A percentile compares a stretch with the other conserved stretches of the same genome.
Evolutionary conservation across 2,113 vertebrate genomes (phyloP).

Genomic region (Thryonomys swinderianus): DNA sequence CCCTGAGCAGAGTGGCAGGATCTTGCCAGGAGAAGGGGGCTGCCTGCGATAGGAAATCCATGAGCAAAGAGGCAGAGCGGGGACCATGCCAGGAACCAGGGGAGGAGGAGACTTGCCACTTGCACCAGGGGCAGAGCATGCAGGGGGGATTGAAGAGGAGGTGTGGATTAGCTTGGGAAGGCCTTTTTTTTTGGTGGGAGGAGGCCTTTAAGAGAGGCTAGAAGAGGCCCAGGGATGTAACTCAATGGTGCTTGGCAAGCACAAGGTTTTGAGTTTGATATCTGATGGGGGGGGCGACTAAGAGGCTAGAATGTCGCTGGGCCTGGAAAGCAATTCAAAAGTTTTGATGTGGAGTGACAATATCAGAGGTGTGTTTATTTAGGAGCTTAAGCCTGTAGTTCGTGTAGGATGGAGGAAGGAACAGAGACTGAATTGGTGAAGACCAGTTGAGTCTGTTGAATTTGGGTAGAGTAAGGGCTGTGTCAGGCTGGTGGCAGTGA

Average conservation of each 20-base stretch:
- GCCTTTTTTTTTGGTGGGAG: too few species aligned
- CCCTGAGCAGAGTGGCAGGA: background rate
- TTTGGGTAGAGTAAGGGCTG: background rate
- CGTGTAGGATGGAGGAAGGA: background rate
- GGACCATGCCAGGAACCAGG: background rate
- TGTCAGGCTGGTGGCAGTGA: background rate
- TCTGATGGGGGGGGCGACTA: too few species aligned
- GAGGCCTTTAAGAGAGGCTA: too few species aligned
- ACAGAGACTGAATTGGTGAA: background rate
- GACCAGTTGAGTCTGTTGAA: background rate
- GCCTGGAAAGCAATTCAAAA: background rate
- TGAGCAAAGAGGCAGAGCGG: background rate
- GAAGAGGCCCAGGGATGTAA: background rate
- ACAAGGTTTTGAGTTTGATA: too few species aligned
- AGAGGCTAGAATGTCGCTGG: background rate
- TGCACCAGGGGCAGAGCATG: background rate
- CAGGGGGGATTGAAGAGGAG: background rate
- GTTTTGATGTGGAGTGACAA: background rate
- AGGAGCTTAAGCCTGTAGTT: background rate
- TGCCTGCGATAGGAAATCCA: background rate
- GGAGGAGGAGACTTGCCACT: background rate
- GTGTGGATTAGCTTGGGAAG: background rate
- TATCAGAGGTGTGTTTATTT: background rate
- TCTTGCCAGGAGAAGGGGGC: background rate
- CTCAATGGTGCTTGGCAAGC: too few species aligned